Evolutionary conservation across 2,888 invertebrate species (phyloP), one percentile per base, ranked within the genome.

Genomic region (Taphrorychus bicolor): DNA sequence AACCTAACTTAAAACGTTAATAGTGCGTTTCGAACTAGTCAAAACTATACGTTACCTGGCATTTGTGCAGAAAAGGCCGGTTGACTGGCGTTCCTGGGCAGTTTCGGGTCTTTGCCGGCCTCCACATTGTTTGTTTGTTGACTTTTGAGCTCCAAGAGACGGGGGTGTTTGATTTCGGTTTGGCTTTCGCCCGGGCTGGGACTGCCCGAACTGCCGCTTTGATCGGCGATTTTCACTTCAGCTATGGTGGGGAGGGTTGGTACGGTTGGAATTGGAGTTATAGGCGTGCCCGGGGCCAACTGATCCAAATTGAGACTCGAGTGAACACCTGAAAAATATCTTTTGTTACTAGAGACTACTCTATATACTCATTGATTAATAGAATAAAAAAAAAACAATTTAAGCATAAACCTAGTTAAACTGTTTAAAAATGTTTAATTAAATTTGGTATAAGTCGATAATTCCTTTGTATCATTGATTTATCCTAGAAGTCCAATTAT

Each of bases 211-310:
- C 86, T 85, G 9, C 82, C 81, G 70, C 85, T 85, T 66, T 85
- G 86, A 59, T 89, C 90, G 14, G 73, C 70, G 7, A 87, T 85
- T 79, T 88, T 91, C 23, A 91, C 92, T 83, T 95, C 96, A 51
- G 93, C 91, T 76, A 96, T 96, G 58, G 95, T 95, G 59, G 95
- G 95, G 74, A 96, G 84, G 0, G 94, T 93, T 59, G 94, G 90
- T 75, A 93, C 93, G 5, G 93, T 91, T 70, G 94, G 94, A 76
- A 93, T 89, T 65, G 91, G 90, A 42, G 90, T 91, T 80, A 92
- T 87, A 68, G 88, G 91, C 80, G 86, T 92, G 81, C 85, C 90
- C 78, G 82, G 91, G 57, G 90, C 91, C 76, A 92, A 84, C 80
- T 92, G 89, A 81, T 95, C 95, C 79, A 96, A 85, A 82, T 94